A percentile compares a stretch with the other conserved stretches of the same genome.
These are phyloP conservation scores for Heterodera carotae DNA, from an alignment of 1,140 invertebrate species.

Conservation along the genomic window DNA sequence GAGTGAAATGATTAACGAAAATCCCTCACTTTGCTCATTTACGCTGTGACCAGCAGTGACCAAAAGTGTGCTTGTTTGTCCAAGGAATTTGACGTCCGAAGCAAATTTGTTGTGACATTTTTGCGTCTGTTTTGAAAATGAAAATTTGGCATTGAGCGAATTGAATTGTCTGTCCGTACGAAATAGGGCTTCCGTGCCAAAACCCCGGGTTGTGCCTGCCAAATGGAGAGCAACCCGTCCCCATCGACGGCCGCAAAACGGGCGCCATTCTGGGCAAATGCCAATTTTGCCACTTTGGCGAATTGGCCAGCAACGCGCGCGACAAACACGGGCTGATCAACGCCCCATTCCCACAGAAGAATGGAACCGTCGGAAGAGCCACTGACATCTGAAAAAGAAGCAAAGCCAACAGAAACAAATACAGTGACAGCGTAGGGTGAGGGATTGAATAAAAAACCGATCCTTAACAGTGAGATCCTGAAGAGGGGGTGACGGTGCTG, in stretches of 20 bases:
- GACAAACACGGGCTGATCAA: slow-evolving; percentile 82
- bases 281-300: slow-evolving; percentile 91
- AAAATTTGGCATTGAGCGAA: slow-evolving; percentile 15
- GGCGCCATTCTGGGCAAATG: slow-evolving; percentile 93
- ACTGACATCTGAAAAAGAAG: slow-evolving; percentile 77
- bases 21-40: slow-evolving; percentile 77
- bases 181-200: slow-evolving; percentile 86
- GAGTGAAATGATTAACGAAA: not conserved
- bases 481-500: no score
- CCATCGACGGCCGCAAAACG: slow-evolving; percentile 71
- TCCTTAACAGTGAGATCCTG: no score
- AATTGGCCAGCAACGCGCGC: slow-evolving; percentile 84
- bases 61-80: slow-evolving; percentile 86
- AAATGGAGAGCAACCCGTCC: slow-evolving; percentile 64
- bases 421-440: no score
- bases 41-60: slow-evolving; percentile 95
- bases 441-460: slow-evolving; percentile 12
- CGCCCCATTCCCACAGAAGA: slow-evolving; percentile 95
- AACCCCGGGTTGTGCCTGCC: slow-evolving; percentile 81
- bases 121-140: slow-evolving; percentile 75
- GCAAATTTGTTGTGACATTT: slow-evolving; percentile 96
- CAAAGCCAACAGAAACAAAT: no score
- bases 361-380: slow-evolving; percentile 96
- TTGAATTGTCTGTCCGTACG: slow-evolving; percentile 71
- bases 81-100: slow-evolving; percentile 94